These are phyloP conservation scores for Drosophila takahashii DNA, from an alignment of 1,140 invertebrate genomes.

Conservation along the genomic window DNA sequence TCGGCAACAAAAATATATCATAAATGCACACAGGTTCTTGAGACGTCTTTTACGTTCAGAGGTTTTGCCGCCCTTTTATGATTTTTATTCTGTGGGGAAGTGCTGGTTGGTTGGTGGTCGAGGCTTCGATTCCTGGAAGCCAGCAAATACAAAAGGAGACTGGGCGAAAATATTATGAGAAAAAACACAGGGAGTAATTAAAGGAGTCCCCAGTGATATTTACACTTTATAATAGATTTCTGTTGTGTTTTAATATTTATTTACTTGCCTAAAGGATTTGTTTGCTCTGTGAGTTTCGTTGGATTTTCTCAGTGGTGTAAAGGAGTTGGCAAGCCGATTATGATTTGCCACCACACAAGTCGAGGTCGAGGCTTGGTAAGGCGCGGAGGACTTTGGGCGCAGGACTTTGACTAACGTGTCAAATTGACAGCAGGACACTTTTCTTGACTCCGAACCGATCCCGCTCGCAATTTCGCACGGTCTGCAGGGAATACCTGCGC, in stretches of 20 bases:
- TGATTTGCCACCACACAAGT: constrained; percentile 79
- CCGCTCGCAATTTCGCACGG: constrained; percentile 68
- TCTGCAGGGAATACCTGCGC: constrained; percentile 52
- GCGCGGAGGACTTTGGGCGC: constrained; percentile 34
- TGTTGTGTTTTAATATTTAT: constrained; percentile 55
- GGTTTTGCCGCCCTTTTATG: constrained; percentile 71
- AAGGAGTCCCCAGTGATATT: constrained; percentile 38
- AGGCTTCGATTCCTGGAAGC: constrained; percentile 54
- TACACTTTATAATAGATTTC: constrained; percentile 18
- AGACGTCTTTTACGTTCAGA: constrained; percentile 47
- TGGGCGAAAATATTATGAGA: constrained; percentile 78
- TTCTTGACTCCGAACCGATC: constrained; percentile 8
- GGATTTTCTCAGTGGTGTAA: constrained; percentile 47
- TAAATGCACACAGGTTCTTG: constrained; percentile 73
- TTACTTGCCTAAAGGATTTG: constrained; percentile 52
- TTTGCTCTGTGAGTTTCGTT: constrained; percentile 20
- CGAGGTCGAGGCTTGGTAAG: constrained; percentile 32
- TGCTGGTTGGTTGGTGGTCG: constrained; percentile 54
- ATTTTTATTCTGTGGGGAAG: constrained; percentile 26
- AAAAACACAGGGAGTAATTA: constrained; percentile 70
- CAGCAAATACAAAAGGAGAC: constrained; percentile 57
- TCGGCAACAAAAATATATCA: constrained; percentile 66
- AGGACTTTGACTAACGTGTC: constrained; percentile 62
- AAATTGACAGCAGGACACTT: constrained; percentile 67
- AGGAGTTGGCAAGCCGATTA: constrained; percentile 75